phyloP scores from a whole-genome alignment of 2,888 invertebrate genomes.

The Lochmaea capreae region DNA sequence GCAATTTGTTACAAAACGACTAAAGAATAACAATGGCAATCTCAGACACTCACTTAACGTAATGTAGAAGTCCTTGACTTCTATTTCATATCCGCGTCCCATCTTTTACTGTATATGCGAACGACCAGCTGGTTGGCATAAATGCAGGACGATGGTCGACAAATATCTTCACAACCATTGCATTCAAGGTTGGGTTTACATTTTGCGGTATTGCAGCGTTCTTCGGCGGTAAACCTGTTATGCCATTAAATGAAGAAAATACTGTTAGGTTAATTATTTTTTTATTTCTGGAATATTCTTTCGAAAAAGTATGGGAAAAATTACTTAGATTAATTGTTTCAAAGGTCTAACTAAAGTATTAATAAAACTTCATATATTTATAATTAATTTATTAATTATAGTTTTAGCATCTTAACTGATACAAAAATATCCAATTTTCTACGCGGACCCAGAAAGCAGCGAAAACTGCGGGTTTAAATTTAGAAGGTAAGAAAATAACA shows the following conservation, averaged over 20 bases:
- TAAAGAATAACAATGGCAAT: conserved; percentile 44
- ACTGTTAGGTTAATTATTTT: background rate
- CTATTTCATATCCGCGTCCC: conserved; percentile 59
- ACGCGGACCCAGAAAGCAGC: no score
- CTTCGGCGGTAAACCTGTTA: background rate
- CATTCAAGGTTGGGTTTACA: conserved; percentile 44
- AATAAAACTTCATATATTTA: no score
- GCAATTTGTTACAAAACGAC: conserved; percentile 47
- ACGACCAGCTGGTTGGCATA: conserved; percentile 44
- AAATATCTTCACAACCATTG: conserved; percentile 42
- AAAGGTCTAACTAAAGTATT: no score
- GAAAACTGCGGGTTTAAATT: no score
- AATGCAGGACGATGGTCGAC: conserved; percentile 42
- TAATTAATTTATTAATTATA: no score
- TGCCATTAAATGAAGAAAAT: background rate
- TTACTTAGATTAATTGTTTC: no score
- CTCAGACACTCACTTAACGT: conserved; percentile 40
- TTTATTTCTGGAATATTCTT: background rate
- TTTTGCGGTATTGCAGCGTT: conserved; percentile 1
- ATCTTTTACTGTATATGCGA: conserved; percentile 52
- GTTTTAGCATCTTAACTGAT: no score
- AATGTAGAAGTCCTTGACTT: conserved; percentile 59
- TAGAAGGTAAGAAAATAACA: no score
- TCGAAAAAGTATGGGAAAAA: no score
- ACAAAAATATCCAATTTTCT: no score